A percentile compares a stretch with the other conserved stretches of the same genome.
Evolutionary conservation across 2,113 vertebrate species (phyloP).

Genomic region (Donacobius atricapilla): DNA sequence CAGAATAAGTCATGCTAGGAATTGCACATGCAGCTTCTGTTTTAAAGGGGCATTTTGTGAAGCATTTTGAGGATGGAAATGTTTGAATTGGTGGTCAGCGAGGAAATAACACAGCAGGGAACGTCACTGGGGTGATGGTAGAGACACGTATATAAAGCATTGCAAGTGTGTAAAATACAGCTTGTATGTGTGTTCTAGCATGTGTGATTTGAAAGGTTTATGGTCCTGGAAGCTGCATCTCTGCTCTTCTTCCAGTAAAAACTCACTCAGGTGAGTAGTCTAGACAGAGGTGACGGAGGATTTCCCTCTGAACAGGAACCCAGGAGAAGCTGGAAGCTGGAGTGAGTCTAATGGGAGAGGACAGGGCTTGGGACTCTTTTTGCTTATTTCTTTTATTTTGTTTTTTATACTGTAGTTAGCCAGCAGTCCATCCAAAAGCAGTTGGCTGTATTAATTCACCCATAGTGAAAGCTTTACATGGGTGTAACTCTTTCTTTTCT

Average conservation of each 20-base stretch:
- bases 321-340: neutral
- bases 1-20: neutral
- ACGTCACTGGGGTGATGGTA: neutral
- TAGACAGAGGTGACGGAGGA: constrained; percentile 36
- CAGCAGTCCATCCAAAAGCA: constrained; percentile 8
- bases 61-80: neutral
- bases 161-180: neutral
- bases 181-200: neutral
- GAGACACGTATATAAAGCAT: accelerated
- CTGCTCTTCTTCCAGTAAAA: neutral
- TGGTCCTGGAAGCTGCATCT: neutral
- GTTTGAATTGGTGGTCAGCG: neutral
- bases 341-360: neutral
- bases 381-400: neutral
- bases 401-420: neutral
- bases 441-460: constrained; percentile 47
- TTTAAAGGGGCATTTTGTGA: neutral
- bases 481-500: constrained; percentile 57
- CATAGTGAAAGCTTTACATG: constrained; percentile 49
- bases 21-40: neutral
- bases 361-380: neutral
- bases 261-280: constrained; percentile 28
- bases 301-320: constrained; percentile 6
- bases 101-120: neutral
- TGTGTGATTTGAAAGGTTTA: neutral